A percentile compares a stretch with the other conserved stretches of the same genome.
These are phyloP conservation scores for Bimastos eiseni DNA, from an alignment of 2,888 invertebrate genomes.

Conservation along the genomic window DNA sequence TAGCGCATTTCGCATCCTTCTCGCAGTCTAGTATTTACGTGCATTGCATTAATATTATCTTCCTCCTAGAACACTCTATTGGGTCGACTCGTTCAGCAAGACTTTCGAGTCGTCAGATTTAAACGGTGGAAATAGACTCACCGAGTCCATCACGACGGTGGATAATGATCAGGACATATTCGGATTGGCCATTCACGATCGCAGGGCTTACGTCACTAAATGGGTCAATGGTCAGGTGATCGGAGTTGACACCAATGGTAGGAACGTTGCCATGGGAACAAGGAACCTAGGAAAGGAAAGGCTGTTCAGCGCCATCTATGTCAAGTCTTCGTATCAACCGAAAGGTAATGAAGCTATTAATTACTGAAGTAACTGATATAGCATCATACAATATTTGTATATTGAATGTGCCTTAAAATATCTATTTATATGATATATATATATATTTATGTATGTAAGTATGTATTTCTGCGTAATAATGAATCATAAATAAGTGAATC, in stretches of 20 bases:
- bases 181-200: constrained; percentile 34
- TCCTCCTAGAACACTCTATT: constrained; percentile 54
- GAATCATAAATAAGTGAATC: too few relatives aligned
- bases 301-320: constrained; percentile 51
- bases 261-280: not conserved
- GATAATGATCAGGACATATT: not conserved
- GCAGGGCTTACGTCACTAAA: constrained; percentile 14
- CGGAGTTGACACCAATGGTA: not conserved
- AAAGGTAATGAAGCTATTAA: not conserved
- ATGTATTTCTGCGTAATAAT: too few relatives aligned
- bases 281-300: constrained; percentile 45
- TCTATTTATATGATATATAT: too few relatives aligned
- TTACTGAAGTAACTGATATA: not conserved
- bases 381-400: too few relatives aligned
- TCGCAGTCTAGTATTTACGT: too few relatives aligned
- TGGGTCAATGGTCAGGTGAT: constrained; percentile 41
- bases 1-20: too few relatives aligned
- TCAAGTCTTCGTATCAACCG: constrained; percentile 37
- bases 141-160: not conserved
- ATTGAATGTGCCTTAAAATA: too few relatives aligned
- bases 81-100: constrained; percentile 53
- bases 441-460: too few relatives aligned
- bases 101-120: constrained; percentile 50
- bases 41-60: too few relatives aligned
- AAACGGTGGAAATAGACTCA: constrained; percentile 38